Evolutionary conservation across 1,140 invertebrate genomes (phyloP).

Genomic region (Vanessa tameamea): DNA sequence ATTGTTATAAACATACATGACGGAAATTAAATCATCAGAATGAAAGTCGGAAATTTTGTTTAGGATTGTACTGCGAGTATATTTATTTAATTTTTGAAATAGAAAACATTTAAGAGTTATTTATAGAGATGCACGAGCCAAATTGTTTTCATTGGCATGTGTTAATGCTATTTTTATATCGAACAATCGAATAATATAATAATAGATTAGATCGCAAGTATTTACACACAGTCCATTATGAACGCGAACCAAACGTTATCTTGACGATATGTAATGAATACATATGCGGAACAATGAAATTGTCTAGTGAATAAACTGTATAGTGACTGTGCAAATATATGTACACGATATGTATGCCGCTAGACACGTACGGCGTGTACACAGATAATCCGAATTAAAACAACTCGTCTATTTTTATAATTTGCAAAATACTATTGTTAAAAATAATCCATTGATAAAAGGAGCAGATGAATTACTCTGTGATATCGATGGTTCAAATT

Average conservation of each 20-base stretch:
- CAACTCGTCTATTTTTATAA: constrained; percentile 4
- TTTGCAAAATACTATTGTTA: constrained; percentile 2
- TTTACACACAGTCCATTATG: background rate
- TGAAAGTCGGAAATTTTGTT: too few species aligned
- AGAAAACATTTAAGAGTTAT: constrained; percentile 39
- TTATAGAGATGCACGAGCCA: constrained; percentile 62
- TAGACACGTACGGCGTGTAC: constrained; percentile 7
- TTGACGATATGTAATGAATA: constrained; percentile 5
- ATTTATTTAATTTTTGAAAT: constrained; percentile 7
- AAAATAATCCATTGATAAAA: background rate
- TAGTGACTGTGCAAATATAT: constrained; percentile 12
- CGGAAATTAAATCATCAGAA: too few species aligned
- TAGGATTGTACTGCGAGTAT: background rate
- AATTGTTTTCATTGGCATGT: constrained; percentile 63
- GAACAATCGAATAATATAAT: constrained; percentile 21
- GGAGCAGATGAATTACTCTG: too few species aligned
- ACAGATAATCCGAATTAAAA: constrained; percentile 29
- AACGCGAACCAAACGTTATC: constrained; percentile 12
- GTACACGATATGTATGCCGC: background rate
- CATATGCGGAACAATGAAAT: constrained; percentile 20
- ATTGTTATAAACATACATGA: too few species aligned
- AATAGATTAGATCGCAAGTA: constrained; percentile 9
- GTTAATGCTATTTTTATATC: constrained; percentile 30
- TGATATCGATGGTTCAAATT: too few species aligned
- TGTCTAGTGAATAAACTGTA: constrained; percentile 12